Evolutionary conservation across 2,113 vertebrate genomes (phyloP), one percentile per base, ranked within the genome.

Genomic region (Sphyrna mokarran): DNA sequence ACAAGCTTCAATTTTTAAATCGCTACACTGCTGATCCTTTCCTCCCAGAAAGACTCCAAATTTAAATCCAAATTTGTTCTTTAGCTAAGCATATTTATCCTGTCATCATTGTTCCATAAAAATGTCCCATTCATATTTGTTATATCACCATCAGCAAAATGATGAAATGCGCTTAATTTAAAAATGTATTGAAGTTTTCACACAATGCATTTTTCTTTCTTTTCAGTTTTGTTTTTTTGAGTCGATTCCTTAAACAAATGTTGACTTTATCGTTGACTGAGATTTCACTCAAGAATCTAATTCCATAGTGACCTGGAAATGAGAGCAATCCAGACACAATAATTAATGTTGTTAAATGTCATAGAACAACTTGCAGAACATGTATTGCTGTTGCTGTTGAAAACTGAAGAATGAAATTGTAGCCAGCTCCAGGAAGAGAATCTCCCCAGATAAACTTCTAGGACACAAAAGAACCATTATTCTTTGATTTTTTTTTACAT

Each of bases 391-490:
- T 40, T 95, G 69, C 94, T 48, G 40, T n/a, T 72, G 69, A 95
- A 54, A 95, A 76, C 40, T 72, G 68, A 76, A 9, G 20, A 94
- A 43, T 94, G 91, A 94, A 94, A 94, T 94, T 70, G 66, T 69
- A 94, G 23, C 69, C 43, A 54, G 69, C 70, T 76, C 40, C 23
- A 95, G 43, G 93, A 72, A 95, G 26, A 54, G 43, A 72, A 95
- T 72, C 43, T 95, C 94, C 93, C 68, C 94, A 72, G 94, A 95
- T 95, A 95, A 76, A 95, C 94, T 95, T 76, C 94, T 26, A 23
- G 68, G 48, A 72, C 94, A 95, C 69, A 95, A 72, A 72, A 95
- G 26, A 95, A 43, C 68, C 69, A 95, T 95, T 95, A 95, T 95
- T 95, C 94, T 54, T 95, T 95, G 43, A 68, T 68, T 76, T 72